Evolutionary conservation across 2,888 invertebrate species (phyloP).

Genomic region (Tinea trinotella): DNA sequence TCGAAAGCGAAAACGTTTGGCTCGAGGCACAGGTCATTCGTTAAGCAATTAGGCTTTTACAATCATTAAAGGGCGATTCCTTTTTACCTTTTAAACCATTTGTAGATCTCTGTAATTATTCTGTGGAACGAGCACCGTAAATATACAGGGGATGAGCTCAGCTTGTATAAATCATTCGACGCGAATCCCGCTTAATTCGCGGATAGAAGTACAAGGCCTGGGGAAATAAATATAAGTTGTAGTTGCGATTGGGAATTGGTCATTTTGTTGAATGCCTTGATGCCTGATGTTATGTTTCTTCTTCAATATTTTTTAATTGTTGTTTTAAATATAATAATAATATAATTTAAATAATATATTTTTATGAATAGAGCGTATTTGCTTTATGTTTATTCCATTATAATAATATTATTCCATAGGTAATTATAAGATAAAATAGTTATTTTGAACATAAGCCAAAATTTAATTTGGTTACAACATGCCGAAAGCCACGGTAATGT

Average conservation of each 20-base stretch:
- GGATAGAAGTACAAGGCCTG: conserved; percentile 66
- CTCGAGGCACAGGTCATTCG: conserved; percentile 13
- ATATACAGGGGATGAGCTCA: conserved; percentile 63
- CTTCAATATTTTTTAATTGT: too few species aligned
- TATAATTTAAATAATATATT: too few species aligned
- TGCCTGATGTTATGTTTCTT: too few species aligned
- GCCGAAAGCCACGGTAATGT: conserved; percentile 6
- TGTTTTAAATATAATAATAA: too few species aligned
- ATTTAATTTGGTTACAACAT: background rate
- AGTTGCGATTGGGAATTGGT: background rate
- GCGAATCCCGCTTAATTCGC: conserved; percentile 59
- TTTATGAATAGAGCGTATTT: too few species aligned
- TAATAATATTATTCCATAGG: conserved; percentile 20
- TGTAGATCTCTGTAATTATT: conserved; percentile 63
- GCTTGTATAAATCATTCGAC: conserved; percentile 68
- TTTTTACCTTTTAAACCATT: conserved; percentile 62
- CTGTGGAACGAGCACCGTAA: conserved; percentile 58
- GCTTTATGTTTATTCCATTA: too few species aligned
- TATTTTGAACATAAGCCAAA: background rate
- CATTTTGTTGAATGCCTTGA: conserved; percentile 22
- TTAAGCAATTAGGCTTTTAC: conserved; percentile 37
- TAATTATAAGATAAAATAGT: background rate
- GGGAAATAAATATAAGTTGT: conserved; percentile 52
- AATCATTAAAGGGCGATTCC: conserved; percentile 55
- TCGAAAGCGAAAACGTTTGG: conserved; percentile 2